phyloP scores from a whole-genome alignment of 2,888 invertebrate genomes.

The Himalopsyche japonica region DNA sequence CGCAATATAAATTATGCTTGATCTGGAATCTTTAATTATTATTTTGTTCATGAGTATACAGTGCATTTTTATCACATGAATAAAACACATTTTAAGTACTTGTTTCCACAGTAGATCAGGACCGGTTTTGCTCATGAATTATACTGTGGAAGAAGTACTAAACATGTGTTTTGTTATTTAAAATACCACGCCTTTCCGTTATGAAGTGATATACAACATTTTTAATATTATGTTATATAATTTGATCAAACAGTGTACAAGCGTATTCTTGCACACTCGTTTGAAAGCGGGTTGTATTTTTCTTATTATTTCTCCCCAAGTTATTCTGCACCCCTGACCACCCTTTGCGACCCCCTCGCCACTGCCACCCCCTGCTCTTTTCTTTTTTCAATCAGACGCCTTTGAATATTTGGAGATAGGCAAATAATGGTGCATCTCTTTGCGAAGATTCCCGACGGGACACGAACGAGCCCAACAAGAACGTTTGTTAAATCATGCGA shows the following conservation, averaged over 20 bases:
- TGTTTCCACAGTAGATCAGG: too few species aligned
- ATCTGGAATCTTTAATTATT: too few species aligned
- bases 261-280: background rate
- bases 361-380: constrained; percentile 25
- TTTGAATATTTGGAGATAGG: constrained; percentile 42
- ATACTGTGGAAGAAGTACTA: too few species aligned
- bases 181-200: too few species aligned
- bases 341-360: constrained; percentile 12
- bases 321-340: constrained; percentile 17
- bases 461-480: constrained; percentile 7
- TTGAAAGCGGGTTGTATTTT: constrained; percentile 12
- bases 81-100: too few species aligned
- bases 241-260: background rate
- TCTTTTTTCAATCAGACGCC: constrained; percentile 41
- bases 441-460: constrained; percentile 1
- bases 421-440: constrained; percentile 36
- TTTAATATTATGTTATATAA: background rate
- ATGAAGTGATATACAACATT: too few species aligned
- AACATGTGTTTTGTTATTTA: too few species aligned
- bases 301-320: constrained; percentile 33
- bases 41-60: too few species aligned
- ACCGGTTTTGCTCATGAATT: too few species aligned
- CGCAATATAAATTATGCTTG: too few species aligned
- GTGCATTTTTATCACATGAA: too few species aligned
- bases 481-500: background rate